Percentiles rank a stretch among this genome's conserved stretches.
Conservation (phyloP, 2,113 vertebrate species). For the Coturnix japonica region DNA sequence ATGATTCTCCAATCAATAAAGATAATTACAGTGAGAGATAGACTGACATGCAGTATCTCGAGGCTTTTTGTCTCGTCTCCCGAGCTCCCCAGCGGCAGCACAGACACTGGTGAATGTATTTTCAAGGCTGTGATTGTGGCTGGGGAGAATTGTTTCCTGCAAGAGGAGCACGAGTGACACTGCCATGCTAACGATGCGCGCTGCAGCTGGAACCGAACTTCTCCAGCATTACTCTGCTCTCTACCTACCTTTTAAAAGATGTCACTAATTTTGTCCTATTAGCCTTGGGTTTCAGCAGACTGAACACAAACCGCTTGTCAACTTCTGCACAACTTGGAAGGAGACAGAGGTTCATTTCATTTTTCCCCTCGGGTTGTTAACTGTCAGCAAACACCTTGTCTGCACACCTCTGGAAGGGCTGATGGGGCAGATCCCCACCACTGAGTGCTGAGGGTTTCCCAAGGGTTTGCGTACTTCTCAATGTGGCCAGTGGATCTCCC, state of each 20-base stretch:
- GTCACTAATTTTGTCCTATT: background rate
- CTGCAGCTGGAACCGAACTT: constrained; percentile 17
- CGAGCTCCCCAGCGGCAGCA: constrained; percentile 59
- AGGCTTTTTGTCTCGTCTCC: constrained; percentile 65
- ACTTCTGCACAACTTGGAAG: background rate
- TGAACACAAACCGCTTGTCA: background rate
- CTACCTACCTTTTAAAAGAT: background rate
- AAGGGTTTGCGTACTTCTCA: background rate
- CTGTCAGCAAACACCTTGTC: background rate
- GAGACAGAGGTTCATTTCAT: background rate
- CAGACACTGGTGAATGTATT: constrained; percentile 36
- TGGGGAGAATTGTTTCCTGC: background rate
- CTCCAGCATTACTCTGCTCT: background rate
- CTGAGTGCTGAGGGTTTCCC: too few species aligned
- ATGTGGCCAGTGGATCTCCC: background rate
- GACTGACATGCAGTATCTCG: constrained; percentile 65
- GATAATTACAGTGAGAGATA: constrained; percentile 69
- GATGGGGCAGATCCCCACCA: background rate
- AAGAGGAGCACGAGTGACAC: background rate
- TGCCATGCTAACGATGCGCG: background rate
- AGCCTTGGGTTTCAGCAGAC: background rate
- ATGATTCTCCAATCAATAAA: constrained; percentile 69
- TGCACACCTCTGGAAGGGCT: background rate
- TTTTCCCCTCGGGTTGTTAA: fast-evolving
- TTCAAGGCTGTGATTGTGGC: background rate